Evolutionary conservation across 2,888 invertebrate species (phyloP).

Genomic region (Mythimna ferrago): DNA sequence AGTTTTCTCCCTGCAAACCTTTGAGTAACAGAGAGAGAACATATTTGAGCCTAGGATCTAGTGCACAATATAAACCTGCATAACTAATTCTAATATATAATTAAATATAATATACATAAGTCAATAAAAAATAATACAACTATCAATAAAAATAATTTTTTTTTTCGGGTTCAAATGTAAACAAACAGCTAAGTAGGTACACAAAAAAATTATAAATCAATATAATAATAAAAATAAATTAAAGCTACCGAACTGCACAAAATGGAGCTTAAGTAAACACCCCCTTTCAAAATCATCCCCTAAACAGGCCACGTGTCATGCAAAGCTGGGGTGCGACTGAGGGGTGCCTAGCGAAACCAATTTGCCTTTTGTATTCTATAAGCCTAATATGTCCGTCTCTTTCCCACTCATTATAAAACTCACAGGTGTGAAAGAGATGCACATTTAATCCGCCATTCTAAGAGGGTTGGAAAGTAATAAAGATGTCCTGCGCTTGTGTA

Average conservation of each 20-base stretch:
- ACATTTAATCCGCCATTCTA: constrained; percentile 66
- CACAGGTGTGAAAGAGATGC: constrained; percentile 66
- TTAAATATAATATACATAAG: too few relatives aligned
- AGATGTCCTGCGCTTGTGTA: constrained; percentile 64
- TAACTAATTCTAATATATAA: too few relatives aligned
- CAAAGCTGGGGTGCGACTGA: constrained; percentile 79
- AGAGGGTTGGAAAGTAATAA: constrained; percentile 74
- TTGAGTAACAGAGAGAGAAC: too few relatives aligned
- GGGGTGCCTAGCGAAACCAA: constrained; percentile 82
- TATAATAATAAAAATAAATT: constrained; percentile 55
- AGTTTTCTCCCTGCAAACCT: too few relatives aligned
- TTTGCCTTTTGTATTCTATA: constrained; percentile 81
- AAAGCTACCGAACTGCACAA: constrained; percentile 57
- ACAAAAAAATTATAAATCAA: constrained; percentile 20
- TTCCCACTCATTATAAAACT: constrained; percentile 62
- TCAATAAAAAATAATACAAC: too few relatives aligned
- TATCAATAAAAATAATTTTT: too few relatives aligned
- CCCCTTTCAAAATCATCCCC: constrained; percentile 77
- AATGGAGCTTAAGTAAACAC: constrained; percentile 63
- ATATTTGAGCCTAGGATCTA: too few relatives aligned
- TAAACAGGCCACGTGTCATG: constrained; percentile 83
- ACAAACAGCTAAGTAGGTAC: constrained; percentile 7
- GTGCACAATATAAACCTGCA: too few relatives aligned
- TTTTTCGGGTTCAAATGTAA: constrained; percentile 19
- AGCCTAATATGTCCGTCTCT: constrained; percentile 70